Conservation (phyloP, 2,113 vertebrate genomes). For the Serinus canaria region DNA sequence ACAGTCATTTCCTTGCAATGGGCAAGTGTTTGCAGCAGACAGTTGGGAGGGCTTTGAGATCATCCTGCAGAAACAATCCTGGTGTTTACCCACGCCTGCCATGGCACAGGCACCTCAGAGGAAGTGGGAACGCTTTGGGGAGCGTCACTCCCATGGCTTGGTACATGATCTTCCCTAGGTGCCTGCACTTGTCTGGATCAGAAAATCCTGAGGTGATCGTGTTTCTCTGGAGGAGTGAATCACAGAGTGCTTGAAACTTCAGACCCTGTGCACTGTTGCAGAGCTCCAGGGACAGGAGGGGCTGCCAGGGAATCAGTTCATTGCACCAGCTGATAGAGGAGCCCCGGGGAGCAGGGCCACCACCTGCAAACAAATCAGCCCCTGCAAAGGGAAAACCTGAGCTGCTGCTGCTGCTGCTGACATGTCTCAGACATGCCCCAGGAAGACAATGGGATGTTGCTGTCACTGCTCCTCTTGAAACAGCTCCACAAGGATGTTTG, state of each 20-base stretch:
- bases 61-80: not conserved
- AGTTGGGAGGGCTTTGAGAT: not conserved
- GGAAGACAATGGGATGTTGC: accelerated
- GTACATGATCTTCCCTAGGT: not conserved
- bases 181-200: not conserved
- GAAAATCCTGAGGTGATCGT: not conserved
- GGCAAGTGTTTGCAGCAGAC: not conserved
- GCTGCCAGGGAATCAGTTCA: not conserved
- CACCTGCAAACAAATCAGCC: not conserved
- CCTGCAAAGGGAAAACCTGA: not conserved
- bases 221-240: not conserved
- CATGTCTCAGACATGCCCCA: not conserved
- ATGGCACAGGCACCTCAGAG: accelerated
- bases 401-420: not conserved
- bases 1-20: slow-evolving; percentile 27
- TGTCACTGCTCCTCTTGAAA: not conserved
- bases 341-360: not conserved
- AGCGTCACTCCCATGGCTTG: accelerated
- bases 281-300: not conserved
- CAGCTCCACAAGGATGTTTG: not conserved
- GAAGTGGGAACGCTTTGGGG: accelerated
- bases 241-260: not conserved
- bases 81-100: not conserved
- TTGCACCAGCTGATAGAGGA: not conserved
- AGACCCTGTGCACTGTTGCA: not conserved